Conservation (phyloP, 1,140 invertebrate genomes). For the Drosophila nigrodunni region DNA sequence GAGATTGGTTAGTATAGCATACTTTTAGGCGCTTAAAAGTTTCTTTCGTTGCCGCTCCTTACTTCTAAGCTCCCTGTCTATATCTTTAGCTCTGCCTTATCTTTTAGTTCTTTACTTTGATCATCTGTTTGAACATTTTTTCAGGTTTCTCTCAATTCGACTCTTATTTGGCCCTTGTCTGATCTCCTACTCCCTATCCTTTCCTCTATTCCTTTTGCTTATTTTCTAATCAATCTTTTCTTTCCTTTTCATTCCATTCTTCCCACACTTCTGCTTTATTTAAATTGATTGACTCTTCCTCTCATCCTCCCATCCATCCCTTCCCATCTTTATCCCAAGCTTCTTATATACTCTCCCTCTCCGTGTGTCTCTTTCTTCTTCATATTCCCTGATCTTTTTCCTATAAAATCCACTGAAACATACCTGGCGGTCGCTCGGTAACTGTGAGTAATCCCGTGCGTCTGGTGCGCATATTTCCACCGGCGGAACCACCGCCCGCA, state of each 20-base stretch:
- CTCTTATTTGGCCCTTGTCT: neutral
- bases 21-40: neutral
- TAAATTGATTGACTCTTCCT: neutral
- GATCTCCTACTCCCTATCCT: neutral
- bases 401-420: slow-evolving; percentile 18
- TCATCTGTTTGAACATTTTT: too few relatives aligned
- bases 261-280: too few relatives aligned
- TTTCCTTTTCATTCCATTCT: too few relatives aligned
- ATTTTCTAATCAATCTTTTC: too few relatives aligned
- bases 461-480: slow-evolving; percentile 88
- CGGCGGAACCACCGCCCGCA: slow-evolving; percentile 39
- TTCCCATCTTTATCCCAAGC: too few relatives aligned
- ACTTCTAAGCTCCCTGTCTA: too few relatives aligned
- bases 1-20: neutral
- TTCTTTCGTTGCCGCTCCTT: too few relatives aligned
- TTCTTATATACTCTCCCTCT: too few relatives aligned
- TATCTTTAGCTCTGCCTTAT: neutral
- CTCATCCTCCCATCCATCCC: too few relatives aligned
- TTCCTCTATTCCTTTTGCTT: neutral
- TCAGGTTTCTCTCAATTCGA: too few relatives aligned
- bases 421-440: slow-evolving; percentile 94
- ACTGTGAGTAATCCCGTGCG: slow-evolving; percentile 92
- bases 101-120: neutral
- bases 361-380: neutral
- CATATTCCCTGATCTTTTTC: neutral